Conservation (phyloP, 1,140 invertebrate species). For the Carposina sasakii region DNA sequence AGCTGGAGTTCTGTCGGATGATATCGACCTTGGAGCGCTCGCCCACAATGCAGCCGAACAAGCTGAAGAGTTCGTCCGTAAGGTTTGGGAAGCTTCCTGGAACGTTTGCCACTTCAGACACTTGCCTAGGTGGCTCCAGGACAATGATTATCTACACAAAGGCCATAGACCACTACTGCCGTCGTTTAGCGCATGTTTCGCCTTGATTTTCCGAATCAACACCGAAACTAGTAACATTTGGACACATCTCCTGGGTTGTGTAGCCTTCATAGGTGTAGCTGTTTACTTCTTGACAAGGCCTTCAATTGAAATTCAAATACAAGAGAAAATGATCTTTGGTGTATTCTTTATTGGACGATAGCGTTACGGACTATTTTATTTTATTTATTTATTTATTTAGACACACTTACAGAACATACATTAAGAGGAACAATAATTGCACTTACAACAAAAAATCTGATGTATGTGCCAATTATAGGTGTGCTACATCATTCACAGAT, state of each 20-base stretch:
- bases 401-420: no score
- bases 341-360: slow-evolving; percentile 96
- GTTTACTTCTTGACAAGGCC: slow-evolving; percentile 88
- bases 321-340: slow-evolving; percentile 93
- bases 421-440: no score
- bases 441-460: no score
- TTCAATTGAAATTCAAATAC: slow-evolving; percentile 83
- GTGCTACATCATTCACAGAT: no score
- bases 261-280: slow-evolving; percentile 84
- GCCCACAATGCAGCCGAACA: slow-evolving; percentile 93
- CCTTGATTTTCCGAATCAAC: slow-evolving; percentile 95
- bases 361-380: no score
- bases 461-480: no score
- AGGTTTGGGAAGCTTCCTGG: slow-evolving; percentile 95
- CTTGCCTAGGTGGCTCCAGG: slow-evolving; percentile 95
- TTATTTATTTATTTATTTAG: no score
- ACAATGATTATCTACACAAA: slow-evolving; percentile 97
- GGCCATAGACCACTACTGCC: slow-evolving; percentile 97
- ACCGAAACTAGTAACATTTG: slow-evolving; percentile 99
- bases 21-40: slow-evolving; percentile 85
- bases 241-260: slow-evolving; percentile 79
- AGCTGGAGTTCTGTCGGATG: slow-evolving; percentile 85
- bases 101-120: slow-evolving; percentile 90
- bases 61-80: slow-evolving; percentile 94
- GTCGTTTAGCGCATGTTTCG: slow-evolving; percentile 97